Conservation (phyloP, 2,113 vertebrate genomes). For the Lophotis ruficrista region DNA sequence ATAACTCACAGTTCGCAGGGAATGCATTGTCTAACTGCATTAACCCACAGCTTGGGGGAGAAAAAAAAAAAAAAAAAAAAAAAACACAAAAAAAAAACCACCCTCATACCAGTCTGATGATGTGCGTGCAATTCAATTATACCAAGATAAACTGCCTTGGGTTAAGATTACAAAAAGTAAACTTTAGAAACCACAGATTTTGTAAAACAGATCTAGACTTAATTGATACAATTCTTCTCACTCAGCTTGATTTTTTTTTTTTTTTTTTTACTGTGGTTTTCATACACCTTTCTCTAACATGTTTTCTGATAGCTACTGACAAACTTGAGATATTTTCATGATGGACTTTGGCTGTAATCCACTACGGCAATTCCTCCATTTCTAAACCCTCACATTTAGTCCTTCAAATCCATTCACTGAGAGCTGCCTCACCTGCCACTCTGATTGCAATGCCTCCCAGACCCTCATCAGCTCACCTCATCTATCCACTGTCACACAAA, state of each 20-base stretch:
- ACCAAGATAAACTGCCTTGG: background rate
- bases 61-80: background rate
- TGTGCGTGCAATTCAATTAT: background rate
- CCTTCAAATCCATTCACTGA: constrained; percentile 32
- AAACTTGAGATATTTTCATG: constrained; percentile 21
- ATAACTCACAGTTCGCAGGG: background rate
- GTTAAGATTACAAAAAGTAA: background rate
- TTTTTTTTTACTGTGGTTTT: background rate
- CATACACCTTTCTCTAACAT: background rate
- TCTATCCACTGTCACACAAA: constrained; percentile 62
- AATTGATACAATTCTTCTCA: background rate
- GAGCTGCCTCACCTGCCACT: constrained; percentile 52
- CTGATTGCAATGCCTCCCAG: constrained; percentile 46
- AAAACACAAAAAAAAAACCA: background rate
- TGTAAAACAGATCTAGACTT: background rate
- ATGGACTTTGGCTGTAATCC: background rate
- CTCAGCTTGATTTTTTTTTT: background rate
- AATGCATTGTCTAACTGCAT: background rate
- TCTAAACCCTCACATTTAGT: constrained; percentile 31
- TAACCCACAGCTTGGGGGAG: background rate
- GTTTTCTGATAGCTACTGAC: background rate
- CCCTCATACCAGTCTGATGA: background rate
- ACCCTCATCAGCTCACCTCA: constrained; percentile 59
- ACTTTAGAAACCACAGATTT: background rate
- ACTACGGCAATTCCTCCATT: background rate